Percentiles rank a stretch among this genome's conserved stretches.
Conservation (phyloP, 2,113 vertebrate species). For the Indicator maculatus region DNA sequence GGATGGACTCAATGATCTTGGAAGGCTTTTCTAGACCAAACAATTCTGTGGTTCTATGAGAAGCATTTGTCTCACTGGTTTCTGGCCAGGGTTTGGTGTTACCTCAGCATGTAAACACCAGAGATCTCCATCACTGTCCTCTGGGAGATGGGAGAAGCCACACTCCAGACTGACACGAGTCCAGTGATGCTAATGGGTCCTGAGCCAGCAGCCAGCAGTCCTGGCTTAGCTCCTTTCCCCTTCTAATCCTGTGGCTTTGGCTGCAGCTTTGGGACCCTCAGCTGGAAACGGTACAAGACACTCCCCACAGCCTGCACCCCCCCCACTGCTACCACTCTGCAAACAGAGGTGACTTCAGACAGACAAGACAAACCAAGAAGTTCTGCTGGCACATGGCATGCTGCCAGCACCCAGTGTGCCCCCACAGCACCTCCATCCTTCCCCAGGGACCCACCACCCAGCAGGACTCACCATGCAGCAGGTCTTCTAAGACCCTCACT, state of each 20-base stretch:
- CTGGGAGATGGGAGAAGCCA: accelerated
- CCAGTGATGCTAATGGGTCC: neutral
- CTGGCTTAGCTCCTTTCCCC: neutral
- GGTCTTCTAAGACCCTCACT: neutral
- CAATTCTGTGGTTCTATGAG: too few relatives aligned
- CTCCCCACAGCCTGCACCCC: neutral
- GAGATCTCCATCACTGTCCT: neutral
- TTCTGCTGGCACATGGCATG: neutral
- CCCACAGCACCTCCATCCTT: neutral
- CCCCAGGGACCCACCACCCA: neutral
- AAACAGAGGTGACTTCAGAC: neutral
- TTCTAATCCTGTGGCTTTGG: neutral
- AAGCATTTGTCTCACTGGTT: accelerated
- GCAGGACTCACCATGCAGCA: neutral
- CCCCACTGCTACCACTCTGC: accelerated
- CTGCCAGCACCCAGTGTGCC: accelerated
- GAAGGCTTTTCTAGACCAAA: too few relatives aligned
- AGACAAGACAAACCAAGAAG: neutral
- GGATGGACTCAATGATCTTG: too few relatives aligned
- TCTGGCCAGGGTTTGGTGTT: neutral
- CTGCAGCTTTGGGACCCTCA: neutral
- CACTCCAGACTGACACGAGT: accelerated
- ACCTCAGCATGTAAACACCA: too few relatives aligned
- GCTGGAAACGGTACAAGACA: neutral
- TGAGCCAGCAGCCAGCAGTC: neutral